Conservation (phyloP, 2,113 vertebrate genomes). For the Redunca redunca region DNA sequence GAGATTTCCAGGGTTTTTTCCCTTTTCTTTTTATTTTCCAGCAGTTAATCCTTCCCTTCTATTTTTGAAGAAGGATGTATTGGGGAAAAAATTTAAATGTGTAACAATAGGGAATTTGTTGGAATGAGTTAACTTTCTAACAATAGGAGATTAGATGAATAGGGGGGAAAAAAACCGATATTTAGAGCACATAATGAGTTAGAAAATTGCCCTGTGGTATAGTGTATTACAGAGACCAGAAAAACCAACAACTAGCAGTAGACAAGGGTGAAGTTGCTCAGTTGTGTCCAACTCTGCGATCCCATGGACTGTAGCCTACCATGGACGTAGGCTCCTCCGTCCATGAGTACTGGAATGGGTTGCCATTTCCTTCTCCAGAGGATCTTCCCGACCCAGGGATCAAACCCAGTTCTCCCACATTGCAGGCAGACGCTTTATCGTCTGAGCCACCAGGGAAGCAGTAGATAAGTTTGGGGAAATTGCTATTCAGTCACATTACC, state of each 20-base stretch:
- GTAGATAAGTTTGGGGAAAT: neutral
- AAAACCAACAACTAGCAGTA: neutral
- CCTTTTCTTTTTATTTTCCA: neutral
- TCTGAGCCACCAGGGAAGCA: neutral
- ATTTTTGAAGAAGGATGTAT: neutral
- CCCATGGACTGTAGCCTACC: neutral
- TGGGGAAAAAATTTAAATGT: neutral
- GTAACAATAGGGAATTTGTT: neutral
- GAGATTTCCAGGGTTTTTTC: neutral
- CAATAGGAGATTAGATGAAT: neutral
- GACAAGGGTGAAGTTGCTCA: neutral
- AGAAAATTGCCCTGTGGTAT: neutral
- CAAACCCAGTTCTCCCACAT: neutral
- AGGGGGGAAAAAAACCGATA: accelerated
- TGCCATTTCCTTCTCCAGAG: neutral
- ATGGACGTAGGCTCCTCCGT: neutral
- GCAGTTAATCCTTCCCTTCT: neutral
- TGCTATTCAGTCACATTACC: neutral
- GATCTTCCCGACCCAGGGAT: neutral
- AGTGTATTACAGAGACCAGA: neutral
- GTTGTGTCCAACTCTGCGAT: neutral
- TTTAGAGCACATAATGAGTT: neutral
- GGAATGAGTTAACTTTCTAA: neutral
- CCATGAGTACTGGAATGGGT: neutral
- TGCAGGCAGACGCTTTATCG: neutral